Conservation (phyloP, 2,797 vertebrate genomes). For the Saguinus oedipus region DNA sequence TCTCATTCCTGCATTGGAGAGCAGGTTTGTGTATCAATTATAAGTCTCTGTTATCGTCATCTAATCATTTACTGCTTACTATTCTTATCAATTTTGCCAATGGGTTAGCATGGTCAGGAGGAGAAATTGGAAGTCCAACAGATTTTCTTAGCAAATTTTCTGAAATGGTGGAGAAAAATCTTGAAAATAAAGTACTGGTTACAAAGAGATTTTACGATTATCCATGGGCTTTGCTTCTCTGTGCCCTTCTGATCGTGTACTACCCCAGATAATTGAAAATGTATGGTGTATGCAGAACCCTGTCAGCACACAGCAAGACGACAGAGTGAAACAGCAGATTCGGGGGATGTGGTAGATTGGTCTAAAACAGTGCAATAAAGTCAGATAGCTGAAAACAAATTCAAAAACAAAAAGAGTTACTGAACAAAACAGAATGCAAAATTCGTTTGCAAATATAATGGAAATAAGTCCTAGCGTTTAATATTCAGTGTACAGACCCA, state of each 20-base stretch:
- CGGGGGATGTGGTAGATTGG: neutral
- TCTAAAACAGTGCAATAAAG: neutral
- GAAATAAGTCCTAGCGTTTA: slow-evolving; percentile 26
- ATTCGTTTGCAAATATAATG: slow-evolving; percentile 8
- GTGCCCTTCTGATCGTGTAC: neutral
- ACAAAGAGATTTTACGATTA: slow-evolving; percentile 9
- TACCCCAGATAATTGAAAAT: neutral
- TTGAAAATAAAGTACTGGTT: neutral
- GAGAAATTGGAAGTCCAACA: neutral
- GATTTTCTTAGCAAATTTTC: slow-evolving; percentile 33
- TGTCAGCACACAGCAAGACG: neutral
- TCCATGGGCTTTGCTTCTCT: neutral
- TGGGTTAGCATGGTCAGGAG: neutral
- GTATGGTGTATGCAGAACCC: neutral
- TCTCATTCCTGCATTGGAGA: neutral
- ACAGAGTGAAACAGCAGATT: neutral
- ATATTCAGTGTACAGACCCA: slow-evolving; percentile 34
- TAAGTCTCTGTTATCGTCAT: neutral
- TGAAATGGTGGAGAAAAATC: neutral
- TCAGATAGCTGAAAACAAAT: neutral
- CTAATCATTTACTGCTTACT: neutral
- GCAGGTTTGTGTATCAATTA: neutral
- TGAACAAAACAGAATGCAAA: slow-evolving; percentile 1
- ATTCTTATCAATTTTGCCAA: neutral
- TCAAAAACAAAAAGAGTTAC: slow-evolving; percentile 42